Conservation (phyloP, 2,797 vertebrate species). For the Carduelis carduelis region DNA sequence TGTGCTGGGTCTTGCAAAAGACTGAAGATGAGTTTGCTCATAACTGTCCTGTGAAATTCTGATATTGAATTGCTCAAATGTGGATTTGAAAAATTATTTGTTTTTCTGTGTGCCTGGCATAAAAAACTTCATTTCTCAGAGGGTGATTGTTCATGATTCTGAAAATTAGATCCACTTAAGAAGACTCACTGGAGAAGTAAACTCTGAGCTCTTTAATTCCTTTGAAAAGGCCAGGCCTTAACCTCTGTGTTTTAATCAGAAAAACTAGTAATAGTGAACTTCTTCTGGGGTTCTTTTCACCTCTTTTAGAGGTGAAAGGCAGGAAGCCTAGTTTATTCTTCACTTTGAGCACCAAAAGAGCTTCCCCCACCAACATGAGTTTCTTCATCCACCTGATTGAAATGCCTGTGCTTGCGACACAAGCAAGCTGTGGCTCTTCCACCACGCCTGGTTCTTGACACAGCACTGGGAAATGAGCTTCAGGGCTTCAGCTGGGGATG, state of each 20-base stretch:
- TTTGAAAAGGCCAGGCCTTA: neutral
- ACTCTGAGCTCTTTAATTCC: neutral
- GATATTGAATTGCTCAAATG: neutral
- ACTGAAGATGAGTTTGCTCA: neutral
- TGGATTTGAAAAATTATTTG: neutral
- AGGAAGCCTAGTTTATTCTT: neutral
- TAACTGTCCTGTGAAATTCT: neutral
- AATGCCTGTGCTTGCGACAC: rapidly evolving
- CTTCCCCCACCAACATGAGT: neutral
- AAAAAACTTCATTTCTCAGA: neutral
- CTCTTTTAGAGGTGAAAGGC: neutral
- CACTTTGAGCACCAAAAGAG: neutral
- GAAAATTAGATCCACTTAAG: neutral
- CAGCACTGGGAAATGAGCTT: neutral
- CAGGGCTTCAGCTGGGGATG: neutral
- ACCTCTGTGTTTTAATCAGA: neutral
- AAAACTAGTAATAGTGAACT: neutral
- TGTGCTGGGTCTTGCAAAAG: neutral
- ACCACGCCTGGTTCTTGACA: neutral
- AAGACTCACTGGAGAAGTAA: neutral
- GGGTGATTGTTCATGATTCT: neutral
- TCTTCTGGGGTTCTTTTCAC: neutral
- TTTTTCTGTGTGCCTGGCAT: neutral
- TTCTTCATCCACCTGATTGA: neutral
- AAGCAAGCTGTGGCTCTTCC: neutral